Base-by-base conservation (phyloP, 2,888 invertebrate genomes). In the Acanthoscelides obtectus region DNA sequence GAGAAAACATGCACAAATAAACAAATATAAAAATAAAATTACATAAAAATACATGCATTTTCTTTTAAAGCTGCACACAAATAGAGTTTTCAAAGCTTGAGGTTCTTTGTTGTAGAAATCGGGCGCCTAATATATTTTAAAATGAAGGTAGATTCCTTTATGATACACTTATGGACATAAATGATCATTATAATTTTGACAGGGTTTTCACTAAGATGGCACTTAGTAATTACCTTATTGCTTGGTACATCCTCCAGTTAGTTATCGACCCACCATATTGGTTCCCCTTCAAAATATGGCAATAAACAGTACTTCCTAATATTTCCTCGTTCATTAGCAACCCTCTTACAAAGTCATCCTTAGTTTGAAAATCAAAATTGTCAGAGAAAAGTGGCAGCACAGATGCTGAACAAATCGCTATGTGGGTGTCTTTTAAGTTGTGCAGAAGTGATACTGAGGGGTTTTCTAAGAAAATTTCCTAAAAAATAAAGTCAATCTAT, bases 331-430 rank as follows among this genome's bases (percentile, higher is more conserved):
- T 96, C 79, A 95, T 94, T 5, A 80, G 87, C 70, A 98, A 90
- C 0, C 97, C 97, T 81, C 91, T 90, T n/a, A 98, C 90, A 80
- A 99, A 95, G 84, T 98, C 97, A 84, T 96, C 95, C 80, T 93
- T 90, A 0, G 94, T 94, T 89, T 96, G 93, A 83, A 95, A 99
- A 86, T 99, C 99, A 87, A 98, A 98, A 87, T 99, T 98, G 83
- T 99, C 99, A 45, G 96, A 92, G 86, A 97, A 98, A 1, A 98
- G 87, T 3, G 95, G 94, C 6, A 96, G 91, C 70, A 98, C 95
- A 27, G 93, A 89, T 0, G 94, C 91, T 0, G 97, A 96, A 83
- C 98, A 98, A 70, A 98, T 88, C 25, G 94, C 92, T 74, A 98
- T 92, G 80, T 94, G 93, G 2, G 95, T 93, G 86, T 98, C 97